Conservation (phyloP, 2,113 vertebrate species). For the Muscicapa adusta region DNA sequence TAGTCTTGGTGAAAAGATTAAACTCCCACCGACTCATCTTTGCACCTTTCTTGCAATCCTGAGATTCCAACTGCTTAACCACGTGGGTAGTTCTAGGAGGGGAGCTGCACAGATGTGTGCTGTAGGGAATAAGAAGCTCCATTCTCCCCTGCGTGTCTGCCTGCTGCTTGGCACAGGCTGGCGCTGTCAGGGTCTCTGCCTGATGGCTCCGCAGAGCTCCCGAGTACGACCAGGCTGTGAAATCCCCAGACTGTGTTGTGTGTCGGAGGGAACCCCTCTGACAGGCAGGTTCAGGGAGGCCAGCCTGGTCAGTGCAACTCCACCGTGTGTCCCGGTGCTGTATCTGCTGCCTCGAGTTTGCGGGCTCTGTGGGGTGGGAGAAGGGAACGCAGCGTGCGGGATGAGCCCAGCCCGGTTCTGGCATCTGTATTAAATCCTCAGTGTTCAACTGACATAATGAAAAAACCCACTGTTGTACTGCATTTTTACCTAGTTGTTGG, state of each 20-base stretch:
- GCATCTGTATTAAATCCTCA: not conserved
- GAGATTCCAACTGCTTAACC: not conserved
- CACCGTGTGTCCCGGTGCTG: not conserved
- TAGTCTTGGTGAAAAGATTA: not conserved
- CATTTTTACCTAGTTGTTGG: not conserved
- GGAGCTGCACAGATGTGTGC: accelerated
- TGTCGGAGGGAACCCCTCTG: too few relatives aligned
- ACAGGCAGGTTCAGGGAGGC: too few relatives aligned
- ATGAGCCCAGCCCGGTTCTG: not conserved
- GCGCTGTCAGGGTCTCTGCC: accelerated
- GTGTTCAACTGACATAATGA: not conserved
- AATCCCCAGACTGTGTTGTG: not conserved
- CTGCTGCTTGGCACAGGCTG: not conserved
- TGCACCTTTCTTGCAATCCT: not conserved
- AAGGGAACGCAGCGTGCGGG: not conserved
- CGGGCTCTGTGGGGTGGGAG: not conserved
- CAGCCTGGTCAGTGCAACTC: too few relatives aligned
- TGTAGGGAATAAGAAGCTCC: not conserved
- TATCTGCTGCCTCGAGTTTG: not conserved
- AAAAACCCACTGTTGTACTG: not conserved
- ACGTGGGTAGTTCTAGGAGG: accelerated
- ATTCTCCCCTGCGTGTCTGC: not conserved
- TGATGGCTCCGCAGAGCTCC: not conserved
- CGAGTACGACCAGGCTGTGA: not conserved
- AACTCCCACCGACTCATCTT: not conserved